A percentile compares a stretch with the other conserved stretches of the same genome.
These are phyloP conservation scores for Porites rus DNA, from an alignment of 92 coral and sea anemone species.

Conservation along the genomic window DNA sequence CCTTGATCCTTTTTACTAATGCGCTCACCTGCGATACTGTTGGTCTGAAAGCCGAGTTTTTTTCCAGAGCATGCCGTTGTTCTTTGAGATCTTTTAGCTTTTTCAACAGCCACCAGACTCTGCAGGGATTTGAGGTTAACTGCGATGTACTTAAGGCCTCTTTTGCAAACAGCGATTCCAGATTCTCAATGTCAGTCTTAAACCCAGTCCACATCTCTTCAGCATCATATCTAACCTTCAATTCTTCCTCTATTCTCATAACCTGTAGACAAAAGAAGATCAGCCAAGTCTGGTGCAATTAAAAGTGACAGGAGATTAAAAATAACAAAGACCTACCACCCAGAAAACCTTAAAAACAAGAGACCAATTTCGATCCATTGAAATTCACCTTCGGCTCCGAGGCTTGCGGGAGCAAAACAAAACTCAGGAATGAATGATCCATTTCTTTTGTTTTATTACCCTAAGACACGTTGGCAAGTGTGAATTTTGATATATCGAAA, in stretches of 20 bases:
- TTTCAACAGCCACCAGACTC: constrained; percentile 54
- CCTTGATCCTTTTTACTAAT: no score
- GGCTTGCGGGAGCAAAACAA: no score
- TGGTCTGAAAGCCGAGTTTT: constrained; percentile 84
- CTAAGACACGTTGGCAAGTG: no score
- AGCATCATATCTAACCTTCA: constrained; percentile 77
- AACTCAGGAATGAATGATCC: no score
- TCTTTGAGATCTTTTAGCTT: constrained; percentile 47
- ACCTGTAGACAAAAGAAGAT: constrained; percentile 50
- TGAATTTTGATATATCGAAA: no score
- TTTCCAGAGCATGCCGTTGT: constrained; percentile 43
- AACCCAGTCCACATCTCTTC: constrained; percentile 90
- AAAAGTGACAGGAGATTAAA: no score
- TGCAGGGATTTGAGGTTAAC: constrained; percentile 77
- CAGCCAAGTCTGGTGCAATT: no score
- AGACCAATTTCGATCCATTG: no score
- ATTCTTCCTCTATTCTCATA: constrained; percentile 68
- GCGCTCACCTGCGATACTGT: constrained; percentile 78
- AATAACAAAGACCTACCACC: no score
- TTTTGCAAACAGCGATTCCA: constrained; percentile 44
- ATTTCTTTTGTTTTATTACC: no score
- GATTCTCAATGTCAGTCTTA: constrained; percentile 26
- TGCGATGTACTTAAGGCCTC: constrained; percentile 37
- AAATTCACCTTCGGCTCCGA: no score
- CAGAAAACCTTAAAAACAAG: no score